Base-by-base conservation (phyloP, 2,797 vertebrate species). In the Heteromormyrus szaboi region DNA sequence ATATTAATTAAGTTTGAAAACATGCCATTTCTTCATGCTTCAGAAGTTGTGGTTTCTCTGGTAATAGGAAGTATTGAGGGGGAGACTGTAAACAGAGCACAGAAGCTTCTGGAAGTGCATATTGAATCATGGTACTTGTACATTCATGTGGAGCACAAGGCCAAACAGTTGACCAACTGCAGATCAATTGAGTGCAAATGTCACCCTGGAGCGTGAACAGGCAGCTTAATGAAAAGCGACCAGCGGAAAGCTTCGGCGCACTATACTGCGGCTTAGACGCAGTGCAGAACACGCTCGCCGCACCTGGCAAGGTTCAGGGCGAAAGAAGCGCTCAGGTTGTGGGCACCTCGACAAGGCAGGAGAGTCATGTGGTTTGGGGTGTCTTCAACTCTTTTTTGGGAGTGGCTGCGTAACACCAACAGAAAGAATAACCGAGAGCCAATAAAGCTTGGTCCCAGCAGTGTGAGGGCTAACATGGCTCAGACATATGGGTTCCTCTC, bases 161-260 rank as follows among this genome's bases (percentile, higher is more conserved):
- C 41, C 76, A 46, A 46, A 81, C 76, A 81, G 19, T 46, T 46
- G 41, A 81, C 76, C 76, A 46, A 46, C 76, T 44, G 76, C 76
- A 46, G 76, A 81, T 81, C 76, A 46, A 81, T 81, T n/a, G 41
- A n/a, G 41, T 44, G 76, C 41, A 81, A 81, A 81, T 81, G 76
- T 81, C 41, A 46, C 76, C 76, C 76, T 46, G 41, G 76, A 9
- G 41, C 76, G 41, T 81, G 76, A 33, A 29, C 50, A 19, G 85
- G 25, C 85, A 37, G 85, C 14, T 59, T 41, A 59, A 59, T 54
- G 19, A 86, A 9, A 46, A 81, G n/a, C 8, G 41, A 14, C 6
- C 76, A 22, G 76, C 7, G 6, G 76, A n/a, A 81, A 46, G 17
- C 17, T 8, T 0, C 2, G 37, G 41, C 8, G 19, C 0, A 0